Evolutionary conservation across 2,797 vertebrate species (phyloP), one percentile per base, ranked within the genome.

Genomic region (Muraenolepis orangiensis): DNA sequence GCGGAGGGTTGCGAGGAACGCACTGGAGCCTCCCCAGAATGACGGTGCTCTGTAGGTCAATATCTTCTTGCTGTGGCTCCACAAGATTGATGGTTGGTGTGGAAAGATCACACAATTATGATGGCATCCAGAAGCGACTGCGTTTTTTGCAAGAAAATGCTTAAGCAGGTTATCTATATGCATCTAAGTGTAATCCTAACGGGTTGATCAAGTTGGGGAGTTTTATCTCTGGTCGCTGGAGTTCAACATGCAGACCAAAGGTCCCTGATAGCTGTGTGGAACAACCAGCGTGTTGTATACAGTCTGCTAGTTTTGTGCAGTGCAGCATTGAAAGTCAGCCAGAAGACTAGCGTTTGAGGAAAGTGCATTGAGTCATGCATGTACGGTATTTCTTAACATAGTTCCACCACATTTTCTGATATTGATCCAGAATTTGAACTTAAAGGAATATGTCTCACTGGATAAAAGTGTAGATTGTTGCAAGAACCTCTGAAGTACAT

Each of bases 191-290:
- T 38, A 12, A 38, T 38, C 1, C 20, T 26, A 64, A 64, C 7
- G 26, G 61, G n/a, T 66, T 29, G 1, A 66, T 66, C 6, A 11
- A 66, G 3, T 66, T 66, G 13, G 28, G 8, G 12, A 66, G 64
- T 6, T 57, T 4, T 10, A 57, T 46, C 42, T 46, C 42, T 46
- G 42, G 20, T 57, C 1, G 51, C 34, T 78, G 66, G 61, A 81
- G 13, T 75, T 71, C 32, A 8, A 77, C 69, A 77, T 67, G 29
- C 31, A 31, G 76, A 74, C 70, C 73, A 74, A 76, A 81, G 76
- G 84, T 81, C 64, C n/a, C 66, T 70, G 46, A 70, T 16, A 72
- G 70, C 18, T 61, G 30, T 69, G 30, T 31, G 70, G 80, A 82
- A 77, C 78, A 76, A 80, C 66, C 14, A 28, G n/a, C 26, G 32